These are phyloP conservation scores for Oriolus oriolus DNA, from an alignment of 2,113 vertebrate species.

Conservation along the genomic window DNA sequence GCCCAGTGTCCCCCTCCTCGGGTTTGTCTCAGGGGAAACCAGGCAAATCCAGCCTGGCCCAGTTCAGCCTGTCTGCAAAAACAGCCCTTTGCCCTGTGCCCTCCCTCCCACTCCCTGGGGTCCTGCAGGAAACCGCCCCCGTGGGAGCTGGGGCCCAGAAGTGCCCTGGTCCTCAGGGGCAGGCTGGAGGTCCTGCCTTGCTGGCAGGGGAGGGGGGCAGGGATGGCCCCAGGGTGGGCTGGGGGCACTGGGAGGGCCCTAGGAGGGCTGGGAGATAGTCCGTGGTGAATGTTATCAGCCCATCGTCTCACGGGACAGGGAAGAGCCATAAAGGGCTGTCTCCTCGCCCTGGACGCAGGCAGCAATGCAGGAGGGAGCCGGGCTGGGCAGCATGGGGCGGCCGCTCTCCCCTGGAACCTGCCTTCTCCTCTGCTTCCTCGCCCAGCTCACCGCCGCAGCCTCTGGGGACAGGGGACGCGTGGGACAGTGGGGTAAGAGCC, in stretches of 20 bases:
- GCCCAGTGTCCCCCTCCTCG: not conserved
- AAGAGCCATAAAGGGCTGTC: slow-evolving; percentile 42
- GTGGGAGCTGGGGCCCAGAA: not conserved
- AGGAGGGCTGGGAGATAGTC: not conserved
- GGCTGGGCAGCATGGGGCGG: not conserved
- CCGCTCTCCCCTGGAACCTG: not conserved
- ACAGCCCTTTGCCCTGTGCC: not conserved
- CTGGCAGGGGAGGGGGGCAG: not conserved
- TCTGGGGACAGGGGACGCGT: not conserved
- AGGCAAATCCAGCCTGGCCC: not conserved
- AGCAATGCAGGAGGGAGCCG: not conserved
- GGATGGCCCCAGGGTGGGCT: not conserved
- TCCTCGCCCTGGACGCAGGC: rapidly evolving
- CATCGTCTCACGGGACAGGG: not conserved
- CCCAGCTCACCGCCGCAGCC: not conserved
- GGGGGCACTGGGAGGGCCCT: not conserved
- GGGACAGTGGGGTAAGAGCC: not conserved
- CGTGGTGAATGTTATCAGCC: slow-evolving; percentile 48
- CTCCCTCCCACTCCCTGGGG: rapidly evolving
- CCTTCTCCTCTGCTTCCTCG: not conserved
- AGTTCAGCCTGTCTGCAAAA: not conserved
- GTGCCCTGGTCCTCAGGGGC: not conserved
- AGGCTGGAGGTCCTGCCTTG: not conserved
- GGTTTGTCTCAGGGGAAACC: not conserved
- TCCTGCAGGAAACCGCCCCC: rapidly evolving